These are phyloP conservation scores for Agapostemon virescens DNA, from an alignment of 2,888 invertebrate species.

Conservation along the genomic window DNA sequence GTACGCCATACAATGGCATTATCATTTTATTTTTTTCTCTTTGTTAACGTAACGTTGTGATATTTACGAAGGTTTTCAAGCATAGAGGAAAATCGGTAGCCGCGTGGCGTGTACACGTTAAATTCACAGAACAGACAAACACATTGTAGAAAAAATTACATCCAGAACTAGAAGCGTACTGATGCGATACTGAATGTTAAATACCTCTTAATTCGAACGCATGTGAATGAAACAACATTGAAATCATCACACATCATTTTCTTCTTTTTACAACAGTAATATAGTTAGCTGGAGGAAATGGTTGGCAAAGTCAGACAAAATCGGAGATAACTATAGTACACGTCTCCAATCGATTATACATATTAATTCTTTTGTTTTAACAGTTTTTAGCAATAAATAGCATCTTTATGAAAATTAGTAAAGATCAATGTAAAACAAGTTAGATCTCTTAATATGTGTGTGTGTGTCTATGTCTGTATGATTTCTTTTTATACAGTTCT, in stretches of 20 bases:
- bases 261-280: constrained; percentile 8
- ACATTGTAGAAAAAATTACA: constrained; percentile 72
- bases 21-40: too few relatives aligned
- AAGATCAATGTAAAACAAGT: constrained; percentile 19
- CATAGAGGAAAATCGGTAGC: constrained; percentile 50
- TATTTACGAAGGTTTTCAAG: constrained; percentile 54
- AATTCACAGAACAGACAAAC: constrained; percentile 59
- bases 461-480: too few relatives aligned
- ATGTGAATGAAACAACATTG: constrained; percentile 8
- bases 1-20: constrained; percentile 61
- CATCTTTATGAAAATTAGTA: constrained; percentile 17
- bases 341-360: constrained; percentile 19
- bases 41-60: constrained; percentile 53
- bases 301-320: constrained; percentile 14
- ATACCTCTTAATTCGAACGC: constrained; percentile 52
- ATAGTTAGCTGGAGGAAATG: constrained; percentile 18
- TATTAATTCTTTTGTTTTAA: constrained; percentile 10
- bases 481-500: constrained; percentile 12
- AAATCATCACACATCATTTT: constrained; percentile 18
- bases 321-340: constrained; percentile 9
- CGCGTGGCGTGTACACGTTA: constrained; percentile 52
- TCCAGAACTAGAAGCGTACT: constrained; percentile 61
- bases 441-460: constrained; percentile 11
- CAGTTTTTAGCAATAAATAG: constrained; percentile 16
- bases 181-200: constrained; percentile 70